Conservation (phyloP, 1,140 invertebrate genomes). For the Vanessa tameamea region DNA sequence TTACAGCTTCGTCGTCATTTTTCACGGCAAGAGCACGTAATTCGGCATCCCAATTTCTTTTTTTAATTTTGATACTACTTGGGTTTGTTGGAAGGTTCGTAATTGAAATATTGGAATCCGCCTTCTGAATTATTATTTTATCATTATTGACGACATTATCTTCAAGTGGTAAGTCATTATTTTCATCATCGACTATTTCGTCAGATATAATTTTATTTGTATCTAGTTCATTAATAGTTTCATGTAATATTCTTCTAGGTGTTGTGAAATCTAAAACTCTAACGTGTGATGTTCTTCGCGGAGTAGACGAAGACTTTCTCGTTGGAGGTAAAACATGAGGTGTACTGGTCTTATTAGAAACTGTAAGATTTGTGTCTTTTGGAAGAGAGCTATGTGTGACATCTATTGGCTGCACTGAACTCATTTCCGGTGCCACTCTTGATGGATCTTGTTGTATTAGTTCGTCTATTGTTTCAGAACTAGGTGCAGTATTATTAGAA, state of each 20-base stretch:
- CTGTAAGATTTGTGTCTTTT: conserved; percentile 52
- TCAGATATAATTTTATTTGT: conserved; percentile 26
- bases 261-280: conserved; percentile 73
- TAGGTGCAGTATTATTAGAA: conserved; percentile 13
- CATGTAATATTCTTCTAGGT: conserved; percentile 66
- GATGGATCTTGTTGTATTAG: neutral
- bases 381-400: conserved; percentile 57
- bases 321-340: conserved; percentile 56
- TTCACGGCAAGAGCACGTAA: conserved; percentile 50
- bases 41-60: conserved; percentile 68
- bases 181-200: neutral
- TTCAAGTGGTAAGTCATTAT: conserved; percentile 6
- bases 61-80: conserved; percentile 45
- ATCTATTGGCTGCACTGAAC: conserved; percentile 59
- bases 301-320: conserved; percentile 71
- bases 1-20: conserved; percentile 31
- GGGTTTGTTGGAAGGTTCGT: conserved; percentile 33
- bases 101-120: conserved; percentile 14
- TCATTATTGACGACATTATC: conserved; percentile 25
- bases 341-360: conserved; percentile 50
- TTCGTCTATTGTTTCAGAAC: conserved; percentile 12
- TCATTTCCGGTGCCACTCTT: conserved; percentile 30
- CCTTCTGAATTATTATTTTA: conserved; percentile 7
- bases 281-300: conserved; percentile 65
- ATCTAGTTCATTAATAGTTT: conserved; percentile 54